Evolutionary conservation across 2,797 vertebrate species (phyloP).

Genomic region (Meda fulgida): DNA sequence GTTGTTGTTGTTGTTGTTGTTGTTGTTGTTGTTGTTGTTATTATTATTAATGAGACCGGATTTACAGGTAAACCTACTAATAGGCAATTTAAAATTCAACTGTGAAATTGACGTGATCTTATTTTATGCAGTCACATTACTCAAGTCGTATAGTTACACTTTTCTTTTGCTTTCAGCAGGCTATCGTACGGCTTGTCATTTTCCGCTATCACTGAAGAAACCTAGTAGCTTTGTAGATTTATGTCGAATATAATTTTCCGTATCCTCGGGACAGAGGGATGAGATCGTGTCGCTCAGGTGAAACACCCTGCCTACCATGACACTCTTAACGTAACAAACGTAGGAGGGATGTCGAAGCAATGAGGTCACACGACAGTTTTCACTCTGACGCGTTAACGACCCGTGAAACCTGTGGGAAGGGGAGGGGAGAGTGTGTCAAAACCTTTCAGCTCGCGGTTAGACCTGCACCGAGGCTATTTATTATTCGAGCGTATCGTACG

Average conservation of each 20-base stretch:
- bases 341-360: constrained; percentile 7
- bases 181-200: neutral
- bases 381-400: constrained; percentile 18
- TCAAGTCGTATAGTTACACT: too few relatives aligned
- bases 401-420: constrained; percentile 7
- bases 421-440: constrained; percentile 14
- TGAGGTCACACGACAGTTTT: constrained; percentile 52
- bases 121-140: neutral
- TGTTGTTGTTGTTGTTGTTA: neutral
- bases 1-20: neutral
- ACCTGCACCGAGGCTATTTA: neutral
- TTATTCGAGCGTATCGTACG: neutral
- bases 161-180: neutral
- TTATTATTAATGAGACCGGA: neutral
- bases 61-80: neutral
- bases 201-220: neutral
- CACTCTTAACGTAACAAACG: constrained; percentile 14
- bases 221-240: neutral
- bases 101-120: neutral
- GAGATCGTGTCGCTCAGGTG: constrained; percentile 5
- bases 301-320: neutral
- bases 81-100: neutral
- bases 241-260: neutral
- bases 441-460: constrained; percentile 3
- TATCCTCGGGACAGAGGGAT: constrained; percentile 29